These are phyloP conservation scores for Drosophila nigrodunni DNA, from an alignment of 1,140 invertebrate species.

Conservation along the genomic window DNA sequence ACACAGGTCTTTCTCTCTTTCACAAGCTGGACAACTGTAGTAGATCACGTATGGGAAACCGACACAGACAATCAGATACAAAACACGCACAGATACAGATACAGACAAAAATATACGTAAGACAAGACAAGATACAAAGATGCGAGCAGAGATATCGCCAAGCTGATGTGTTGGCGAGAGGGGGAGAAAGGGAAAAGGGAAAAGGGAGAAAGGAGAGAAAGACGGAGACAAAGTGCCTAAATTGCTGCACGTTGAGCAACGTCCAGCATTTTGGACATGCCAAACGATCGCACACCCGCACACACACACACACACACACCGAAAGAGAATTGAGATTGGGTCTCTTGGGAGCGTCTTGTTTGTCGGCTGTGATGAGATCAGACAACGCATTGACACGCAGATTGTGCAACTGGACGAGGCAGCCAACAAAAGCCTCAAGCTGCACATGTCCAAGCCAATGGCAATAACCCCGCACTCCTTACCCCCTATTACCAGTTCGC, in stretches of 20 bases:
- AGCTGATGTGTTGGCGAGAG: conserved; percentile 12
- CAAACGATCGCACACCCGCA: conserved; percentile 65
- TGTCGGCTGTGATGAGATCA: conserved; percentile 49
- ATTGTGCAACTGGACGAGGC: conserved; percentile 68
- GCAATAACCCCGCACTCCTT: neutral
- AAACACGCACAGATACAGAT: conserved; percentile 57
- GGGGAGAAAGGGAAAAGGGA: neutral
- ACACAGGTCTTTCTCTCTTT: conserved; percentile 63
- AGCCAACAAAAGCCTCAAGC: conserved; percentile 55
- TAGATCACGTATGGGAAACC: conserved; percentile 41
- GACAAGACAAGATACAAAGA: conserved; percentile 36
- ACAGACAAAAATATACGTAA: conserved; percentile 46
- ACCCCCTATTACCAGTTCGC: neutral
- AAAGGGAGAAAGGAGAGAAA: conserved; percentile 10
- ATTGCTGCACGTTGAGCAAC: conserved; percentile 75
- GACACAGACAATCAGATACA: conserved; percentile 64
- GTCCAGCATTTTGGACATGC: conserved; percentile 75
- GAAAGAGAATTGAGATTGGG: conserved; percentile 6
- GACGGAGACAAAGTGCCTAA: conserved; percentile 66
- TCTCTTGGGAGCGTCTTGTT: conserved; percentile 63
- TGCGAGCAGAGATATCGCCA: conserved; percentile 38
- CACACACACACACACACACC: conserved; percentile 24
- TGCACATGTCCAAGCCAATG: conserved; percentile 48
- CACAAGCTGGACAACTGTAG: conserved; percentile 52
- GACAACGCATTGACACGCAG: conserved; percentile 72